phyloP scores from a whole-genome alignment of 1,140 invertebrate species.

The Linepithema humile region DNA sequence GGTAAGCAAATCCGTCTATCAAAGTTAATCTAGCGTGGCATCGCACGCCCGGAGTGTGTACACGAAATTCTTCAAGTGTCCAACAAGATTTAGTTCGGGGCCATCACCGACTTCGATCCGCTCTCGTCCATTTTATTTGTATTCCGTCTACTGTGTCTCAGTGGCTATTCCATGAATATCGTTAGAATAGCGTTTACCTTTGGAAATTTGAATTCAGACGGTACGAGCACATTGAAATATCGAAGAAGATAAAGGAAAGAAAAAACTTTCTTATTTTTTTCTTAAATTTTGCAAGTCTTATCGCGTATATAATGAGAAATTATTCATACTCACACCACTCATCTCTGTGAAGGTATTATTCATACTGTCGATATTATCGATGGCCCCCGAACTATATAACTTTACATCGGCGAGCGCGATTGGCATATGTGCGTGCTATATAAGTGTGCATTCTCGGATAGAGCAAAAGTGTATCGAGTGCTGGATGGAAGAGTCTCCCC shows the following conservation, averaged over 20 bases:
- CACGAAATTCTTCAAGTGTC: conserved; percentile 33
- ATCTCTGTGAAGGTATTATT: conserved; percentile 15
- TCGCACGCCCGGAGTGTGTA: not conserved
- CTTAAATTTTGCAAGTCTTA: not conserved
- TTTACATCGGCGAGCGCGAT: not conserved
- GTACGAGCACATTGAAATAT: conserved; percentile 12
- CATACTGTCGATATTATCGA: conserved; percentile 35
- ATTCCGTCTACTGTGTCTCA: conserved; percentile 28
- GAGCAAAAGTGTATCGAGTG: conserved; percentile 66
- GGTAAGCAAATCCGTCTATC: conserved; percentile 36
- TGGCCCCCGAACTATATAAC: conserved; percentile 25
- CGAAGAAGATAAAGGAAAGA: conserved; percentile 1
- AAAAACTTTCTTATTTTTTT: not conserved
- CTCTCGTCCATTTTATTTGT: conserved; percentile 28
- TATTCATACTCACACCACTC: conserved; percentile 25
- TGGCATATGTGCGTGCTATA: not conserved
- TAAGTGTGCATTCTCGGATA: not conserved
- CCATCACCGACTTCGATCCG: conserved; percentile 24
- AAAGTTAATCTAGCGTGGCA: conserved; percentile 37
- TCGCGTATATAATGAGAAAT: not conserved
- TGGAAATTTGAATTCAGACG: conserved; percentile 24
- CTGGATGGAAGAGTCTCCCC: conserved; percentile 67
- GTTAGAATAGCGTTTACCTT: conserved; percentile 44
- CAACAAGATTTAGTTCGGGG: conserved; percentile 29
- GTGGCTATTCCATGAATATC: conserved; percentile 34